Evolutionary conservation across 2,113 vertebrate genomes (phyloP).

Genomic region (Alligator mississippiensis): DNA sequence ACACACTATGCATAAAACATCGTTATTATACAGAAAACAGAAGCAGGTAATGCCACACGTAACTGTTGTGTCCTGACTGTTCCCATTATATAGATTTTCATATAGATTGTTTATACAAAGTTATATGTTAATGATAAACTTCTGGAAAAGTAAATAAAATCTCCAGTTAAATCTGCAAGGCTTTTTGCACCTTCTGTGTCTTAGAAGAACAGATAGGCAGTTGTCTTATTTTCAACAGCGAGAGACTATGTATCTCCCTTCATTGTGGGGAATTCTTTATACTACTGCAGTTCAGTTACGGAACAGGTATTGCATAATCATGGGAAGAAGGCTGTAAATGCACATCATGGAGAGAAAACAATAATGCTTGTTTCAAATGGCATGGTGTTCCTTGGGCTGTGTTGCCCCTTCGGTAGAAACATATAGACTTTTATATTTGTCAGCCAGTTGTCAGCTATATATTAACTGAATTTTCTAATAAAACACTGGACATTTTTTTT

Average conservation of each 20-base stretch:
- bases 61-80: not conserved
- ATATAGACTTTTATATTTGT: constrained; percentile 56
- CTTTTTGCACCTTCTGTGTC: not conserved
- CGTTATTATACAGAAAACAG: not conserved
- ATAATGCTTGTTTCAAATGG: constrained; percentile 7
- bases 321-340: not conserved
- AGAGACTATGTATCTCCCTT: not conserved
- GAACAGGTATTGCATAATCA: not conserved
- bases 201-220: not conserved
- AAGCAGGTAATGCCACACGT: not conserved
- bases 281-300: not conserved
- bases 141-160: not conserved
- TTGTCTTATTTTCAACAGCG: not conserved
- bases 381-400: constrained; percentile 35
- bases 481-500: not conserved
- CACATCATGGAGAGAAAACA: not conserved
- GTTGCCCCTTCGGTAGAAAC: not conserved
- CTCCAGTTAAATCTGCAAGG: not conserved
- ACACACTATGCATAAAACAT: not conserved
- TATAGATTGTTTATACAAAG: not conserved
- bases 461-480: constrained; percentile 16
- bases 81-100: not conserved
- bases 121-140: not conserved
- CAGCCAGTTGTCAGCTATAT: constrained; percentile 19
- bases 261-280: not conserved